These are phyloP conservation scores for Coluber constrictor DNA, from an alignment of 2,797 vertebrate genomes.

Conservation along the genomic window DNA sequence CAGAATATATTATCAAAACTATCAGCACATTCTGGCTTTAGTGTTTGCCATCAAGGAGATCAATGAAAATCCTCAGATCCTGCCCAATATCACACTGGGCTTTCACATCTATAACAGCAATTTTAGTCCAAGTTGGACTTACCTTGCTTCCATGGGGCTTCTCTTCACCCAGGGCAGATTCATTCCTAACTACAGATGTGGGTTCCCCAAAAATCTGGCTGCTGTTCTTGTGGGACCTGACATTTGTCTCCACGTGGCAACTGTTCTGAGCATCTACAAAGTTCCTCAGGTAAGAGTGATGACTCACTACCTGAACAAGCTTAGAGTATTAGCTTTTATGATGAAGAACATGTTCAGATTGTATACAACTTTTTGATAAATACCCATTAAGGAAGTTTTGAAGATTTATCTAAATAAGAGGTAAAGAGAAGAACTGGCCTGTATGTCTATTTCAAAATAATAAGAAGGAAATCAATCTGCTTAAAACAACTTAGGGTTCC, in stretches of 20 bases:
- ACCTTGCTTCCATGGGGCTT: not conserved
- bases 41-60: not conserved
- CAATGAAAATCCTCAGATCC: not conserved
- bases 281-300: not conserved
- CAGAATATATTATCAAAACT: not conserved
- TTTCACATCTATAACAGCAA: not conserved
- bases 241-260: not conserved
- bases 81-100: not conserved
- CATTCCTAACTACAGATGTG: not conserved
- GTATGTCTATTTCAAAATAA: too few relatives aligned
- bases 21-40: not conserved
- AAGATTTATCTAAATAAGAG: not conserved
- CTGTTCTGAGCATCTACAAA: not conserved
- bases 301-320: not conserved
- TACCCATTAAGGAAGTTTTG: not conserved
- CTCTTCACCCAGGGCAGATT: not conserved
- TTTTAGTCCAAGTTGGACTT: not conserved
- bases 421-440: not conserved
- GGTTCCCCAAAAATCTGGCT: not conserved
- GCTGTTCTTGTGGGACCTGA: not conserved
- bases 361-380: too few relatives aligned
- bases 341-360: too few relatives aligned
- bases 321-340: too few relatives aligned
- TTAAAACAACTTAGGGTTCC: not conserved
- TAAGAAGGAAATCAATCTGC: not conserved